phyloP scores from a whole-genome alignment of 2,888 invertebrate species.

The Hetaerina titia region DNA sequence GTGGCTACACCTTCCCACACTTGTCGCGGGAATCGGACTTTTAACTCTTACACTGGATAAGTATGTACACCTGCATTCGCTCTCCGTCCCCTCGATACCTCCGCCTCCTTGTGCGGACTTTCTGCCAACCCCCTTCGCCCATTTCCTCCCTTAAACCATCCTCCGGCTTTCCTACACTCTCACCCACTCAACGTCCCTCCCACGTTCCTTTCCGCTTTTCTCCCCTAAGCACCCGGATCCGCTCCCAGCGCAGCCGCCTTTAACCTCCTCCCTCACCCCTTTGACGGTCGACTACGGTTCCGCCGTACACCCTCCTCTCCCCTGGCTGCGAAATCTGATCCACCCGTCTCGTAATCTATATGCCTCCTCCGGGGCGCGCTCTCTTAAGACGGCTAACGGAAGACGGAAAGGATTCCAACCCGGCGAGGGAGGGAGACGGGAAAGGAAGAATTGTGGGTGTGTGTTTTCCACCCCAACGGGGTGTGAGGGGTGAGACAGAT shows the following conservation, averaged over 20 bases:
- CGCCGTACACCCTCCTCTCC: neutral
- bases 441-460: neutral
- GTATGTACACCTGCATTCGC: neutral
- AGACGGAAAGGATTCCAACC: slow-evolving; percentile 25
- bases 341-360: slow-evolving; percentile 39
- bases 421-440: neutral
- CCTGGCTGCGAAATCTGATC: slow-evolving; percentile 54
- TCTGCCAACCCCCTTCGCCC: no score
- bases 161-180: no score
- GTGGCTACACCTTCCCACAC: slow-evolving; percentile 2
- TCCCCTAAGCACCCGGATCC: neutral
- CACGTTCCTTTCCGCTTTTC: neutral
- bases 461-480: neutral
- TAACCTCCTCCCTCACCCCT: neutral
- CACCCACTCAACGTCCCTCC: no score
- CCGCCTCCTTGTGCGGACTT: neutral
- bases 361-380: neutral
- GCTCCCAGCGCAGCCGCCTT: neutral
- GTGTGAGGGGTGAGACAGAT: slow-evolving; percentile 23
- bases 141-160: no score
- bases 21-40: neutral
- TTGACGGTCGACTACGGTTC: neutral
- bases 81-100: neutral
- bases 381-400: neutral
- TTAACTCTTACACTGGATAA: neutral